These are phyloP conservation scores for Melanotaenia parkinsoni DNA, from an alignment of 2,797 vertebrate species.

Conservation along the genomic window DNA sequence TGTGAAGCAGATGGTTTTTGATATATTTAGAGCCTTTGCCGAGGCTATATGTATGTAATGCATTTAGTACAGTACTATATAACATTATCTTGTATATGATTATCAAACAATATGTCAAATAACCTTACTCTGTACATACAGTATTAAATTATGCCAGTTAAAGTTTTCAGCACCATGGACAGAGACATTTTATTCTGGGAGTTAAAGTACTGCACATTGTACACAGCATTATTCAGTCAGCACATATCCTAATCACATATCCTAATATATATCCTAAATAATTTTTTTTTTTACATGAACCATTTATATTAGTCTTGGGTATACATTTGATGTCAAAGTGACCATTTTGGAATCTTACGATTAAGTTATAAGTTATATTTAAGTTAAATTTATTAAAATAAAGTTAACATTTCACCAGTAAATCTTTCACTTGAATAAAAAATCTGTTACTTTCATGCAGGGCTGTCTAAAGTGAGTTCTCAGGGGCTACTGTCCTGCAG, in stretches of 20 bases:
- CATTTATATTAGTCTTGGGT: too few relatives aligned
- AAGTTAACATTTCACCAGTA: not conserved
- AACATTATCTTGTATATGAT: not conserved
- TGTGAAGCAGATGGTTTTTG: not conserved
- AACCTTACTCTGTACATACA: not conserved
- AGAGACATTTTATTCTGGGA: slow-evolving; percentile 18
- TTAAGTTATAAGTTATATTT: not conserved
- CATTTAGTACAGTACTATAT: not conserved
- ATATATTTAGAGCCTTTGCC: not conserved
- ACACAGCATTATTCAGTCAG: too few relatives aligned
- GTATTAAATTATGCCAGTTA: not conserved
- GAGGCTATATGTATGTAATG: not conserved
- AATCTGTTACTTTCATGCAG: not conserved
- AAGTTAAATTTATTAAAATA: too few relatives aligned
- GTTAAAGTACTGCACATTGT: too few relatives aligned
- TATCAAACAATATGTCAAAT: not conserved
- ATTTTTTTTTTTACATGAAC: too few relatives aligned
- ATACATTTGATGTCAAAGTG: not conserved
- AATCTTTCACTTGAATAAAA: not conserved
- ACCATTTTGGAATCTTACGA: not conserved
- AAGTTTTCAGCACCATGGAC: slow-evolving; percentile 42
- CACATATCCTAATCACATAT: too few relatives aligned
- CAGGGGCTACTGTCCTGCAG: too few relatives aligned
- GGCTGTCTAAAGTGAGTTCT: too few relatives aligned
- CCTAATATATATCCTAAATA: too few relatives aligned